Base-by-base conservation (phyloP, 2,113 vertebrate species). In the Delphinus delphis region DNA sequence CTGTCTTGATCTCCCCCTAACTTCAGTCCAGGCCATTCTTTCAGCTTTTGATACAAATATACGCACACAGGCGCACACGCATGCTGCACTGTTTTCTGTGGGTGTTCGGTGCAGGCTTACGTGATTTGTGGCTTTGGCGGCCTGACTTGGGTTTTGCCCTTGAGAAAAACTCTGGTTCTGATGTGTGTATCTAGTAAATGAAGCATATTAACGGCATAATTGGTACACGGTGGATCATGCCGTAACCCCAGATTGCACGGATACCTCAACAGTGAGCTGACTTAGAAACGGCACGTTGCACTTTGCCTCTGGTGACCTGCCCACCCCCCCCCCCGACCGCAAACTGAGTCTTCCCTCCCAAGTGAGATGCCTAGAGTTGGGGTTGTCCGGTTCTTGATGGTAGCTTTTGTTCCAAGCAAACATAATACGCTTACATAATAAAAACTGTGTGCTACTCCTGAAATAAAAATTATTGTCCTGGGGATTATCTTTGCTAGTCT, bases 121-220 rank as follows among this genome's bases (percentile, higher is more conserved):
- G 81, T 97, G 97, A 96, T 94, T 10, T 95, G 95, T 94, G 90
- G 90, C 76, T 90, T 91, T 68, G 84, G 76, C 5, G 25, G n/a
- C 79, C 94, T 97, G 77, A 63, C 85, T 68, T 94, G 55, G 47
- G 65, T 83, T 95, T 85, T 94, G 84, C 93, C 94, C 91, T 94
- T 81, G 84, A 96, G 90, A 81, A 55, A 93, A 77, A 82, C 33
- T 88, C 93, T 10, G 21, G 83, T 82, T 92, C 93, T 88, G 77
- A 47, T 94, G 79, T 97, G 96, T 95, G 95, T 93, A 25, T 90
- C 31, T 84, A 96, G 96, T 63, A 95, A 97, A 96, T 96, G 97
- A 98, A 97, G 97, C 97, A 70, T 97, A 44, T 28, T 83, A 95
- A 90, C 58, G 81, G 77, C 60, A 50, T 97, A 97, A 98, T 94